phyloP scores from a whole-genome alignment of 2,797 vertebrate genomes.

The Heliangelus exortis region DNA sequence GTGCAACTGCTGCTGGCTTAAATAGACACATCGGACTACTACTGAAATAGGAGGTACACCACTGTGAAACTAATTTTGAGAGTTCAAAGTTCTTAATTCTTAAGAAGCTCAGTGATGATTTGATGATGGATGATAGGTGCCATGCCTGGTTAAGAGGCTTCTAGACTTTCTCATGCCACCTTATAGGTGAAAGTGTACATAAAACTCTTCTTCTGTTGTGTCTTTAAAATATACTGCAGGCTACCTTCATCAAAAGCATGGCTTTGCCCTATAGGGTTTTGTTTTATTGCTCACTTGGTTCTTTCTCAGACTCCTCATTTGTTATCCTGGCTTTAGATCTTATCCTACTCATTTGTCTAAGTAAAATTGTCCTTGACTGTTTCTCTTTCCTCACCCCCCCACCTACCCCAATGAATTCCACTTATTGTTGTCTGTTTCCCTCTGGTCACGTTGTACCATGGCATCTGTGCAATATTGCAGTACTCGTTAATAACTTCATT shows the following conservation, averaged over 20 bases:
- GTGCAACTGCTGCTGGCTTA: neutral
- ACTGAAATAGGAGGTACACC: neutral
- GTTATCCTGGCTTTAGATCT: conserved; percentile 66
- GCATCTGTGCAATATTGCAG: conserved; percentile 9
- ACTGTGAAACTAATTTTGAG: conserved; percentile 21
- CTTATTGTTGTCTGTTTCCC: conserved; percentile 25
- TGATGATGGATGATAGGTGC: neutral
- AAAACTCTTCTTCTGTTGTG: conserved; percentile 2
- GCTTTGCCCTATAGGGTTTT: conserved; percentile 20
- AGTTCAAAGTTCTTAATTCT: neutral
- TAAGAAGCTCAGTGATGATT: neutral
- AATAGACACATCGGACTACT: neutral
- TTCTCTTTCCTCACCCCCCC: neutral
- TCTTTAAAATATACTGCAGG: conserved; percentile 45
- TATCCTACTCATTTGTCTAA: conserved; percentile 68
- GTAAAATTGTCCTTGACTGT: conserved; percentile 58
- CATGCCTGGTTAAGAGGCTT: neutral
- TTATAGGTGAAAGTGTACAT: neutral
- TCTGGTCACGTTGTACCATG: conserved; percentile 54
- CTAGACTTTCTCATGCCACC: neutral
- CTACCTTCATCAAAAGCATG: conserved; percentile 9
- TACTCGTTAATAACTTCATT: conserved; percentile 47
- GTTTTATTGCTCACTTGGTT: conserved; percentile 66
- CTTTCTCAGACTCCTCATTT: conserved; percentile 60
- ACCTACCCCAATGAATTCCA: neutral